Evolutionary conservation across 2,113 vertebrate species (phyloP).

Genomic region (Trinectes maculatus): DNA sequence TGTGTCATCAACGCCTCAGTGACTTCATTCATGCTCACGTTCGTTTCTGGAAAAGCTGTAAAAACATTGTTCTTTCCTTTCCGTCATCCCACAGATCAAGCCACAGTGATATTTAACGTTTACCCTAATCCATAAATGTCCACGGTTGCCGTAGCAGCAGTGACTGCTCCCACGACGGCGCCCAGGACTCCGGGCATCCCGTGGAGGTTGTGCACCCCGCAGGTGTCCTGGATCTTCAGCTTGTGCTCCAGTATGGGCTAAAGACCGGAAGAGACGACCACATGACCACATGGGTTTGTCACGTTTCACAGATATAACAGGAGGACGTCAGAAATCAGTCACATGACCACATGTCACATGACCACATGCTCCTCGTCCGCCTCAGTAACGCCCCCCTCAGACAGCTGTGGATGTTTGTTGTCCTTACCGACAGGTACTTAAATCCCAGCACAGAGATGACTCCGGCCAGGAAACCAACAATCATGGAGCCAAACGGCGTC

Average conservation of each 20-base stretch:
- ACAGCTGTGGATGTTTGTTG: neutral
- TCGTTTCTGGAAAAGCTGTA: too few species aligned
- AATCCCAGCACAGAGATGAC: conserved; percentile 87
- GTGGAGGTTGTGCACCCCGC: conserved; percentile 90
- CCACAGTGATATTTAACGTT: conserved; percentile 51
- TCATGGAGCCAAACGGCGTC: conserved; percentile 90
- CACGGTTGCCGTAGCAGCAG: conserved; percentile 76
- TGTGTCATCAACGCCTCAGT: too few species aligned
- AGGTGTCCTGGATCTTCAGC: conserved; percentile 90
- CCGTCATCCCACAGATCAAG: too few species aligned
- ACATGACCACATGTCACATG: too few species aligned
- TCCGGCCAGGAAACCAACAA: conserved; percentile 87
- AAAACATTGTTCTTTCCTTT: too few species aligned
- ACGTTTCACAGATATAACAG: neutral
- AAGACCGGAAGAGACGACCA: too few species aligned
- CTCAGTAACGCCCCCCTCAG: too few species aligned
- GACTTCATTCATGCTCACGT: too few species aligned
- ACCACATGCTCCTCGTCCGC: too few species aligned
- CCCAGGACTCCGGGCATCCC: conserved; percentile 92
- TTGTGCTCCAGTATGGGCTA: conserved; percentile 87
- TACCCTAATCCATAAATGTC: conserved; percentile 87
- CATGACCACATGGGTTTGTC: too few species aligned
- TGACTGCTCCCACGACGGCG: conserved; percentile 84
- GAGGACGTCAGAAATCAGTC: too few species aligned
- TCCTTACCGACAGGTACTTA: conserved; percentile 87